phyloP scores from a whole-genome alignment of 2,113 vertebrate species.

The Lanius collurio region DNA sequence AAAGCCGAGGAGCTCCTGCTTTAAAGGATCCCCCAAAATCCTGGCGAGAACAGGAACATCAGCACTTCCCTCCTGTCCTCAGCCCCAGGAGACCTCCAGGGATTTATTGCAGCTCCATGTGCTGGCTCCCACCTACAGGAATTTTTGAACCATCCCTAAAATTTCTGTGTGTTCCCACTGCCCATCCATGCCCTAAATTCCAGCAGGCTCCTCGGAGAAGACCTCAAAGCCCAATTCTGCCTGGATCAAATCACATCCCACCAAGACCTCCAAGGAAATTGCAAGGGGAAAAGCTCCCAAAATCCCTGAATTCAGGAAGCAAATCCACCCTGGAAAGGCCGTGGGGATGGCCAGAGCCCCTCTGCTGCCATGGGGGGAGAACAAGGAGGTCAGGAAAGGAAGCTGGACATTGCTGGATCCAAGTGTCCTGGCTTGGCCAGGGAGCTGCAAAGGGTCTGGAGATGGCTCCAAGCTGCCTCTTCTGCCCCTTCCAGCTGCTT shows the following conservation, averaged over 20 bases:
- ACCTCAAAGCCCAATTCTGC: background rate
- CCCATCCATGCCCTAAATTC: background rate
- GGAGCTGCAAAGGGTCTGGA: background rate
- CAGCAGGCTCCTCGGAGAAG: background rate
- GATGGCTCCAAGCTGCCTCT: background rate
- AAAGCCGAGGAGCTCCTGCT: background rate
- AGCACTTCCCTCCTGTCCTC: background rate
- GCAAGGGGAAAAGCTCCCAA: background rate
- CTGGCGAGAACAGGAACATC: conserved; percentile 20
- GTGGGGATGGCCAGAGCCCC: background rate
- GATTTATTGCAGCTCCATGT: background rate
- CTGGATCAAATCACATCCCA: background rate
- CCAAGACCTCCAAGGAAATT: background rate
- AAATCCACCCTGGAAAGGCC: background rate
- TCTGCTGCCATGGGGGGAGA: fast-evolving
- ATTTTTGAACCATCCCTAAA: background rate
- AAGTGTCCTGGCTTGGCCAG: background rate
- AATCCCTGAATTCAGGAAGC: background rate
- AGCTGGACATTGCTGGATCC: background rate
- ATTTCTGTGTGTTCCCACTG: background rate
- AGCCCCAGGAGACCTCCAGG: background rate
- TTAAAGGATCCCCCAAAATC: background rate
- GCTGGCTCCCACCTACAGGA: background rate
- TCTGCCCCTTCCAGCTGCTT: background rate
- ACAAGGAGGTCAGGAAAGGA: background rate